phyloP scores from a whole-genome alignment of 2,888 invertebrate genomes.

The Sesamia inferens region DNA sequence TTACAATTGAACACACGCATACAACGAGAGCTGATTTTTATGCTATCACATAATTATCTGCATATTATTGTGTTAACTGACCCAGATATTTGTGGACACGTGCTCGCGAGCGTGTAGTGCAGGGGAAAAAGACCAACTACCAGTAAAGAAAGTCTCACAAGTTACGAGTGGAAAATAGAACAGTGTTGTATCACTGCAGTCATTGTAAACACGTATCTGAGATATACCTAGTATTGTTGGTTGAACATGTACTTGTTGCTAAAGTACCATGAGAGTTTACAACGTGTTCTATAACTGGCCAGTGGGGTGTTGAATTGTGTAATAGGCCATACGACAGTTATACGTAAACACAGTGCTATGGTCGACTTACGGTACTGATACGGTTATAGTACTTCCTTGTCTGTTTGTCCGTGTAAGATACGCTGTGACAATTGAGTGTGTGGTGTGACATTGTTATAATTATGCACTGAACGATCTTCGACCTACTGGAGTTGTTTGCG shows the following conservation, averaged over 20 bases:
- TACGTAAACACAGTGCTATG: conserved; percentile 15
- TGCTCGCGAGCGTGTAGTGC: neutral
- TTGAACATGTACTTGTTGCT: neutral
- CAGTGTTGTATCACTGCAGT: conserved; percentile 36
- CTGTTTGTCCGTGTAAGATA: conserved; percentile 20
- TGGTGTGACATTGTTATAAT: neutral
- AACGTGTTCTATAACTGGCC: conserved; percentile 12
- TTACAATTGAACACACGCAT: neutral
- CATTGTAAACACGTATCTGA: conserved; percentile 34
- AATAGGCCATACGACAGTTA: conserved; percentile 30
- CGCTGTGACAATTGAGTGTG: conserved; percentile 5
- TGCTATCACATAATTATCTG: neutral
- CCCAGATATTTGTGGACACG: conserved; percentile 16
- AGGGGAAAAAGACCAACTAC: conserved; percentile 12
- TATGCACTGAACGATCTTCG: conserved; percentile 22
- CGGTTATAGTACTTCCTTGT: conserved; percentile 23
- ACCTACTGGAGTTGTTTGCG: neutral
- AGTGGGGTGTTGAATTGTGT: conserved; percentile 23
- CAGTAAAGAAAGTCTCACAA: conserved; percentile 36
- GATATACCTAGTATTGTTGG: neutral
- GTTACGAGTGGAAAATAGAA: conserved; percentile 29
- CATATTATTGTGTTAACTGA: neutral
- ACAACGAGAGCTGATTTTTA: neutral
- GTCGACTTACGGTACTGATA: conserved; percentile 25
- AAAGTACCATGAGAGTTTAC: neutral